Conservation (phyloP, 2,797 vertebrate genomes). For the Vespertilio murinus region DNA sequence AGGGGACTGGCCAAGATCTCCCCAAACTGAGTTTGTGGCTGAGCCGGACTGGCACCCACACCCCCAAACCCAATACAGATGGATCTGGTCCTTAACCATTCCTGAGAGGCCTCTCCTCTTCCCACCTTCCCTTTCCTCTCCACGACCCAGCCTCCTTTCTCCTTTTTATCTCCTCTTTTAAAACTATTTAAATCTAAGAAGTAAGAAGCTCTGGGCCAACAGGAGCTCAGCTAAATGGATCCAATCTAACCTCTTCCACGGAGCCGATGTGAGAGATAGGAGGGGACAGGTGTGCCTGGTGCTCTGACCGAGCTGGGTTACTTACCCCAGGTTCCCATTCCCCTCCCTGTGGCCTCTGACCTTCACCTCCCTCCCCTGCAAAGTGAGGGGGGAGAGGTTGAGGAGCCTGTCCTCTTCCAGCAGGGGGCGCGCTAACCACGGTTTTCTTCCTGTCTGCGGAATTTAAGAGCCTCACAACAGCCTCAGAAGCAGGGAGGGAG, state of each 20-base stretch:
- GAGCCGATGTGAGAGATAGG: neutral
- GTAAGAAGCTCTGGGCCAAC: neutral
- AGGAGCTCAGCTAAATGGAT: neutral
- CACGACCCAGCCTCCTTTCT: too few species aligned
- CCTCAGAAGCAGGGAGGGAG: fast-evolving
- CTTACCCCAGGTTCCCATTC: fast-evolving
- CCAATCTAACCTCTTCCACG: neutral
- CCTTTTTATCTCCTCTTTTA: neutral
- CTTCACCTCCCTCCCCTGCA: neutral
- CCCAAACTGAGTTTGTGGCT: neutral
- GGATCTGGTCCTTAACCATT: neutral
- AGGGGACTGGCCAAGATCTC: neutral
- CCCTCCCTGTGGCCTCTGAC: fast-evolving
- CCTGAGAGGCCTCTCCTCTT: neutral
- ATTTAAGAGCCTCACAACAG: fast-evolving
- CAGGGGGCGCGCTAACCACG: conserved; percentile 7
- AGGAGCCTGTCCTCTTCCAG: neutral
- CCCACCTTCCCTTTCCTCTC: neutral
- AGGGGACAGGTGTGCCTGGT: fast-evolving
- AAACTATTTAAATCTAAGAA: neutral
- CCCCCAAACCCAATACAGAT: too few species aligned
- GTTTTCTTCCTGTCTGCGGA: neutral
- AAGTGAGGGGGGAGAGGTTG: fast-evolving
- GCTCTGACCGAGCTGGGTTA: fast-evolving
- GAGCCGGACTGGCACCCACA: neutral